Conservation (phyloP, 2,888 invertebrate species). For the Pandemis corylana region DNA sequence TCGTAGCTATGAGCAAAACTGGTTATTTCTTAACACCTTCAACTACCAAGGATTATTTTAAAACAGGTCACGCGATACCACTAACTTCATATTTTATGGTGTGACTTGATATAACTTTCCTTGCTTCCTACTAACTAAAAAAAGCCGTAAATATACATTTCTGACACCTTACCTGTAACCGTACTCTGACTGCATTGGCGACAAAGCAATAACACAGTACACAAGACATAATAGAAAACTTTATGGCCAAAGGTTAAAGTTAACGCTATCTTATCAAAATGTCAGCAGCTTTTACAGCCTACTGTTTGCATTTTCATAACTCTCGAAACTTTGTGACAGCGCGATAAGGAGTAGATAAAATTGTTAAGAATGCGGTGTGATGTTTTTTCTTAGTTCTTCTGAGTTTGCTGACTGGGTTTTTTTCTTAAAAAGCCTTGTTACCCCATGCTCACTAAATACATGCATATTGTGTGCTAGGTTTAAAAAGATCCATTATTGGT, state of each 20-base stretch:
- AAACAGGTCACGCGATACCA: background rate
- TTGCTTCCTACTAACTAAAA: background rate
- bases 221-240: background rate
- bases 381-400: background rate
- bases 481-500: too few relatives aligned
- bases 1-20: background rate
- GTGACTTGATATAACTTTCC: background rate
- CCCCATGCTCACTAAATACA: too few relatives aligned
- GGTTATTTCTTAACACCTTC: background rate
- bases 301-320: slow-evolving; percentile 67
- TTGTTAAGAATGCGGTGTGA: background rate
- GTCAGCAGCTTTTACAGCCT: slow-evolving; percentile 58
- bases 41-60: background rate
- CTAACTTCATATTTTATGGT: background rate
- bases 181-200: background rate
- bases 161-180: background rate
- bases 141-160: background rate
- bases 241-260: slow-evolving; percentile 33
- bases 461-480: too few relatives aligned
- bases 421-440: background rate
- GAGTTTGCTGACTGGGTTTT: background rate
- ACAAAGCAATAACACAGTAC: slow-evolving; percentile 15
- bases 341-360: slow-evolving; percentile 48
- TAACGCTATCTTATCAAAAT: slow-evolving; percentile 54
- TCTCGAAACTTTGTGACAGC: slow-evolving; percentile 53